These are phyloP conservation scores for Volucella bombylans DNA, from an alignment of 2,888 invertebrate species.

Conservation along the genomic window DNA sequence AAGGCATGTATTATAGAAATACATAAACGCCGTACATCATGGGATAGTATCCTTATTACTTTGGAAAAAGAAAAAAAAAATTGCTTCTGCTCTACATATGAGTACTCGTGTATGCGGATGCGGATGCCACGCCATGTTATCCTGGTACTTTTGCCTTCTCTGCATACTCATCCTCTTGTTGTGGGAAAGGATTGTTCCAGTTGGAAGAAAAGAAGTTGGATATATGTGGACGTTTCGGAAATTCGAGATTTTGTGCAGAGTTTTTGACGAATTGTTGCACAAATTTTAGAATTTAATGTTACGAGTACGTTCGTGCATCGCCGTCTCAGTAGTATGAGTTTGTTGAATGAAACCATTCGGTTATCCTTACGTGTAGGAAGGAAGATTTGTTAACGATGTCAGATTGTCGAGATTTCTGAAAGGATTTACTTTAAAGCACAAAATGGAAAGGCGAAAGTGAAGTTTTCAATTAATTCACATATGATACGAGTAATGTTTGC, in stretches of 20 bases:
- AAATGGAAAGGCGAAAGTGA: not conserved
- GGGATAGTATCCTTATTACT: slow-evolving; percentile 51
- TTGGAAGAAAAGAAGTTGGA: slow-evolving; percentile 19
- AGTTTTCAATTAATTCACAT: no score
- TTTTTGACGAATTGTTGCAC: slow-evolving; percentile 66
- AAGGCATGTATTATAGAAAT: not conserved
- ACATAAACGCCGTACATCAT: slow-evolving; percentile 58
- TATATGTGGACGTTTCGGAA: slow-evolving; percentile 23
- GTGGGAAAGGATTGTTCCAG: slow-evolving; percentile 32
- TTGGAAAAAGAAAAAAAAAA: slow-evolving; percentile 19
- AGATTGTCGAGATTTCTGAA: slow-evolving; percentile 2
- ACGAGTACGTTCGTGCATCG: slow-evolving; percentile 46
- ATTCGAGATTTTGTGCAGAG: slow-evolving; percentile 34
- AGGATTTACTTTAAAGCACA: not conserved
- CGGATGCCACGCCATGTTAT: slow-evolving; percentile 55
- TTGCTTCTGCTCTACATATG: not conserved
- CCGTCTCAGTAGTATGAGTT: slow-evolving; percentile 38
- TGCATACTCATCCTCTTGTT: slow-evolving; percentile 30
- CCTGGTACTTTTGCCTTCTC: slow-evolving; percentile 30
- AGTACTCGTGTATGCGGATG: not conserved
- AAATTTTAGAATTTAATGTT: slow-evolving; percentile 59
- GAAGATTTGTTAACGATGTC: slow-evolving; percentile 29
- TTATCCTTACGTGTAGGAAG: slow-evolving; percentile 52
- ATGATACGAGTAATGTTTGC: no score
- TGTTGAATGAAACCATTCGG: slow-evolving; percentile 38